Percentiles rank a stretch among this genome's conserved stretches.
phyloP scores from a whole-genome alignment of 2,888 invertebrate genomes.

The Cephus rjabovi region DNA sequence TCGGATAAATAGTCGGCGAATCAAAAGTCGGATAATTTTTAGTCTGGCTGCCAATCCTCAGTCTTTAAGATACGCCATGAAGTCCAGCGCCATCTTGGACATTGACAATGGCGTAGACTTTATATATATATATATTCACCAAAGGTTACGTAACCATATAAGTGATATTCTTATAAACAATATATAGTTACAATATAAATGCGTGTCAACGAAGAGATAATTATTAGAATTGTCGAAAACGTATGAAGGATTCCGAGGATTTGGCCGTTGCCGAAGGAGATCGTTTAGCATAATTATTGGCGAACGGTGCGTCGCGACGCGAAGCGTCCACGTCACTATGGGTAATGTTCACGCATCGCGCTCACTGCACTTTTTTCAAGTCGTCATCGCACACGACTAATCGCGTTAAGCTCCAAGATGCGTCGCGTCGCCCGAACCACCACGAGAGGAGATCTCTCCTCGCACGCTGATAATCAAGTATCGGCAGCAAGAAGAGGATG shows the following conservation, averaged over 20 bases:
- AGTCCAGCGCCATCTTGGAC: not conserved
- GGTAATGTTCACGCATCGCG: constrained; percentile 44
- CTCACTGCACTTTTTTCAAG: constrained; percentile 34
- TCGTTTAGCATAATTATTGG: constrained; percentile 47
- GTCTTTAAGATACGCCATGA: not conserved
- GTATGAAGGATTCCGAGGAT: not conserved
- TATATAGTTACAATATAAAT: not conserved
- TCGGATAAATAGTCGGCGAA: not conserved
- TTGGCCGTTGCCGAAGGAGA: constrained; percentile 12
- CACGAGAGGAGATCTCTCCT: not conserved
- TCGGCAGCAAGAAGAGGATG: not conserved
- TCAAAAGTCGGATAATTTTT: not conserved
- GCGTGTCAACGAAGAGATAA: not conserved
- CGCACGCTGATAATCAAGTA: not conserved
- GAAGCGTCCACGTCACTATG: constrained; percentile 40
- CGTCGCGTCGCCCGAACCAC: not conserved
- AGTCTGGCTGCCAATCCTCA: not conserved
- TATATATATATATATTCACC: not conserved
- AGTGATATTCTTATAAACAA: not conserved
- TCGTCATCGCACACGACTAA: constrained; percentile 37
- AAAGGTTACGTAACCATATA: not conserved
- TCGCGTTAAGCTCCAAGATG: constrained; percentile 17
- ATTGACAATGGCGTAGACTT: not conserved
- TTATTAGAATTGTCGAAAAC: not conserved
- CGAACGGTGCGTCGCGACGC: constrained; percentile 37